Evolutionary conservation across 1,140 invertebrate species (phyloP), one percentile per base, ranked within the genome.

Genomic region (Mizuhopecten yessoensis): DNA sequence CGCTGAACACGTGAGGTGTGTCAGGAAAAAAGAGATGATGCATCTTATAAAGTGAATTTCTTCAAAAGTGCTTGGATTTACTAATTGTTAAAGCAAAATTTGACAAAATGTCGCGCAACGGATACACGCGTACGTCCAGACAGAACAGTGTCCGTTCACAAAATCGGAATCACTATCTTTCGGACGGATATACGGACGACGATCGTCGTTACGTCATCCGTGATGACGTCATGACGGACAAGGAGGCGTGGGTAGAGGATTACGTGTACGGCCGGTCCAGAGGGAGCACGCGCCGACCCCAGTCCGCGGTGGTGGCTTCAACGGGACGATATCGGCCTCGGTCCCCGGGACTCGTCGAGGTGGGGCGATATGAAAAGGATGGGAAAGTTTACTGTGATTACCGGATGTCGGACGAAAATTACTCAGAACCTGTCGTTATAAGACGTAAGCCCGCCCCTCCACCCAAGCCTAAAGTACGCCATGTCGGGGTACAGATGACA

Each of bases 401-500:
- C 11, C 57, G 57, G 11, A 75, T 75, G 57, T 75, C 57, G 1
- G 57, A 75, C 57, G 57, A 75, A 75, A 75, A 75, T 75, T 75
- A 75, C 29, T 75, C 57, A 0, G 57, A 75, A n/a, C 57, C 57
- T 5, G 57, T 75, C 11, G 29, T 75, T 75, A 29, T 75, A 5
- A 75, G n/a, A n/a, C 57, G 57, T 29, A 29, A 29, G n/a, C 57
- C 57, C 57, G 57, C n/a, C 29, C 57, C 57, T 11, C 57, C 57
- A 29, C 57, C 57, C 7, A 9, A 9, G 3, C 23, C n/a, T 11
- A 75, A 75, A 29, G 57, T 75, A 9, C 57, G 57, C 5, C 23
- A 75, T 75, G 57, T 75, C 17, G 57, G 57, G 57, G 57, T 75
- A 75, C 57, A 75, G 57, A 75, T 75, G 57, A 75, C 57, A 5